Evolutionary conservation across 1,140 invertebrate genomes (phyloP), one percentile per base, ranked within the genome.

Genomic region (Hypothenemus hampei): DNA sequence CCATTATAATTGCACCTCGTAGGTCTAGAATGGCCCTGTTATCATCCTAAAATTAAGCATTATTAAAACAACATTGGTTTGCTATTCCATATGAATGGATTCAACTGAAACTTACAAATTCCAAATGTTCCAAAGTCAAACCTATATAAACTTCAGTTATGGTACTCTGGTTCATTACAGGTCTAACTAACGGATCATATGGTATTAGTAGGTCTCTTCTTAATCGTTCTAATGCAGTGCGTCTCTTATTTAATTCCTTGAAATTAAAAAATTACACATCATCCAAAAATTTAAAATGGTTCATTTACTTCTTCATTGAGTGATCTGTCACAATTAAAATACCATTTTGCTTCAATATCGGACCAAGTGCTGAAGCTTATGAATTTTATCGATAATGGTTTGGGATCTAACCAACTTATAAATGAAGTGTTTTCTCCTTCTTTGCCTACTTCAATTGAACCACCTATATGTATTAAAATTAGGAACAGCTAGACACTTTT

Each of bases 361-460:
- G 67, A 72, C 79, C 79, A 82, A 1, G 78, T 72, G 19, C 76
- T 74, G 48, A 83, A 82, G 61, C 79, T 78, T 53, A 80, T 79
- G 57, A 77, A 78, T 44, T 72, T 74, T 4, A 82, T 65, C 4
- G 71, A 58, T 15, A 82, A 53, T 0, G 78, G 78, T 29, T 72
- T 54, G 1, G 74, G 63, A 63, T 83, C 81, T 29, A 55, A 65
- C 70, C 77, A 81, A 5, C 65, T 67, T 2, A 82, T 53, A 26
- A 82, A 67, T 10, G 78, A 74, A 24, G 78, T 48, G 10, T 66
- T 59, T 13, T 79, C 71, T 1, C 77, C 77, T 67, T 80, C 77
- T 55, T 64, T 72, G 3, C 79, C 79, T 37, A 82, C 74, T 62
- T 75, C 72, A 33, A 82, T 71, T 3, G 59, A 37, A 24, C 33